Percentiles rank a stretch among this genome's conserved stretches.
phyloP scores from a whole-genome alignment of 2,888 invertebrate species.

The Cremastinae sp. region DNA sequence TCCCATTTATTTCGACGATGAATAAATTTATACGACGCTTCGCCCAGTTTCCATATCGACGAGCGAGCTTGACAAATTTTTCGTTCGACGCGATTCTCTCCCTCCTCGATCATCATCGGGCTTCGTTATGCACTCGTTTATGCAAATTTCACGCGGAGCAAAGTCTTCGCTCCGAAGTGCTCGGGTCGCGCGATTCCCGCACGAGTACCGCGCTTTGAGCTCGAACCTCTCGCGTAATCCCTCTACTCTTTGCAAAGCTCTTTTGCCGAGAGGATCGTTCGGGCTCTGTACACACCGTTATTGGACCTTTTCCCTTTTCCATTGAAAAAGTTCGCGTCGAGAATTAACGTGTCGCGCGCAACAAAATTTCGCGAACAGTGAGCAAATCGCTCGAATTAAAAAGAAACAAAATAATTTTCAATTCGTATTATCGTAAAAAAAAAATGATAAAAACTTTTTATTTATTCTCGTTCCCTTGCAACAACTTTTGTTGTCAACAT shows the following conservation, averaged over 20 bases:
- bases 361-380: background rate
- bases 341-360: background rate
- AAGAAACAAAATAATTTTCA: no score
- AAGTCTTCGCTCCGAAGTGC: constrained; percentile 41
- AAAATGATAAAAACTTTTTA: background rate
- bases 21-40: no score
- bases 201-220: constrained; percentile 32
- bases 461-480: constrained; percentile 1
- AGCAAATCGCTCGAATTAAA: no score
- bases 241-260: constrained; percentile 43
- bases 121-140: constrained; percentile 53
- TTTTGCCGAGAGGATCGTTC: constrained; percentile 44
- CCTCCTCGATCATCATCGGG: constrained; percentile 29
- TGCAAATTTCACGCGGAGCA: constrained; percentile 51
- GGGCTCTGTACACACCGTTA: constrained; percentile 12
- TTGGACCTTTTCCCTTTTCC: constrained; percentile 18
- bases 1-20: no score
- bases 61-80: constrained; percentile 27
- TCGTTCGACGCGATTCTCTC: constrained; percentile 17
- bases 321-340: background rate
- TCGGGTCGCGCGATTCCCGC: constrained; percentile 37
- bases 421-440: no score
- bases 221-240: constrained; percentile 50
- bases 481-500: no score
- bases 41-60: no score